Evolutionary conservation across 1,140 invertebrate species (phyloP), one percentile per base, ranked within the genome.

Genomic region (Anoplophora glabripennis): DNA sequence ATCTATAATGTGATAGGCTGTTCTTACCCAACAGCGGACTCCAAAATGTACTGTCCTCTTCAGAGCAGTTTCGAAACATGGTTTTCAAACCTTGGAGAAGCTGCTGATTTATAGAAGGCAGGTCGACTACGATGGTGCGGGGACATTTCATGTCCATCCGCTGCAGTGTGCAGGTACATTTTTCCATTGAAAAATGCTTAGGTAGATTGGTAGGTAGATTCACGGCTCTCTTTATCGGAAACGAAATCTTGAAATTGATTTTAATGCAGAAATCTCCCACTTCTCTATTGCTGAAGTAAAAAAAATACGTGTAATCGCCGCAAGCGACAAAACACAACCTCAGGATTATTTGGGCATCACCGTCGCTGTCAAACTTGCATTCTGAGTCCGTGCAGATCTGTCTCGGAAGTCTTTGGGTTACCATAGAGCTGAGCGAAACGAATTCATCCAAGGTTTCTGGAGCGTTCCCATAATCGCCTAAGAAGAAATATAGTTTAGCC

Each of bases 191-290:
- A 37, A 61, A 44, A 18, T 60, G 17, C 3, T 56, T 55, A 42
- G 42, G 18, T 10, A 45, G 15, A 5, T 28, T 5, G 5, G 5
- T 5, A 5, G 21, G 21, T 5, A 28, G 21, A 5, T 28, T 5
- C 5, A 28, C 21, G 21, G 21, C 21, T 5, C 21, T 28, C 21
- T 28, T 28, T 28, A 5, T 2, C 21, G 21, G 21, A 28, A 28
- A 5, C 21, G 21, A 28, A 28, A 5, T 5, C 5, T 28, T 28
- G 21, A 28, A 2, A 28, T 28, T 28, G 21, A 73, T 36, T 11
- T 63, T 58, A 1, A 72, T 53, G 8, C 65, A 64, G 41, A 70
- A 73, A 62, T 71, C 70, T 3, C 72, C 72, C n/a, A 68, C 42
- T 18, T 63, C 60, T 18, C 42, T 38, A 48, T 69, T 67, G 15